Percentiles rank a stretch among this genome's conserved stretches.
phyloP scores from a whole-genome alignment of 2,113 vertebrate species.

The Platichthys stellatus region DNA sequence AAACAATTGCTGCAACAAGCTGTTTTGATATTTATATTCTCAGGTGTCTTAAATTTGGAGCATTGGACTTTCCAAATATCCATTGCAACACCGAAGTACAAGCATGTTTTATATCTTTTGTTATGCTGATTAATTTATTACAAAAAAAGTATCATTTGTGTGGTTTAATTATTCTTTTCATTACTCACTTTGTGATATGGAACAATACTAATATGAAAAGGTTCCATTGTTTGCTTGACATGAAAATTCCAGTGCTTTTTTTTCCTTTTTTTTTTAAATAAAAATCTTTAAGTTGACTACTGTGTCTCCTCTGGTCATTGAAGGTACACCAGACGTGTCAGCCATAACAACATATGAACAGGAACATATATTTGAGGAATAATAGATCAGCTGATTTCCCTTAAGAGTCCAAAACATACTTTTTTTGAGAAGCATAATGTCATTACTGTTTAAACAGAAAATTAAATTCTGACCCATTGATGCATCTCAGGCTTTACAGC shows the following conservation, averaged over 20 bases:
- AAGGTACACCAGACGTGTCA: background rate
- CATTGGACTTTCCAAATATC: slow-evolving; percentile 74
- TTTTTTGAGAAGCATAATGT: too few species aligned
- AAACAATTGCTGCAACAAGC: slow-evolving; percentile 74
- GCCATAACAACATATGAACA: background rate
- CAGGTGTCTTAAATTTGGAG: slow-evolving; percentile 80
- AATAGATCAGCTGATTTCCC: background rate
- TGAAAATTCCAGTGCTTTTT: slow-evolving; percentile 76
- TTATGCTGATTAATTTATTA: slow-evolving; percentile 84
- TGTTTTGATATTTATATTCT: slow-evolving; percentile 83
- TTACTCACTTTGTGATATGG: slow-evolving; percentile 79
- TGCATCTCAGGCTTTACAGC: too few species aligned
- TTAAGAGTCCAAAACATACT: background rate
- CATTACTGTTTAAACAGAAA: background rate
- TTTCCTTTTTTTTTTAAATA: slow-evolving; percentile 52
- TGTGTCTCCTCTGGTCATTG: background rate
- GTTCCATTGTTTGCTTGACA: slow-evolving; percentile 60
- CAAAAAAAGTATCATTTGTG: slow-evolving; percentile 74
- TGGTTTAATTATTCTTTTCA: slow-evolving; percentile 79
- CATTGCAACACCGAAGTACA: slow-evolving; percentile 74
- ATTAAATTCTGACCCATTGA: too few species aligned
- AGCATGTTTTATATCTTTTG: slow-evolving; percentile 73
- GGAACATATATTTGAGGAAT: background rate
- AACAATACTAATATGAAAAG: slow-evolving; percentile 77
- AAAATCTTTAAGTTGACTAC: slow-evolving; percentile 60